These are phyloP conservation scores for Subanguina moxae DNA, from an alignment of 1,140 invertebrate genomes.

Conservation along the genomic window DNA sequence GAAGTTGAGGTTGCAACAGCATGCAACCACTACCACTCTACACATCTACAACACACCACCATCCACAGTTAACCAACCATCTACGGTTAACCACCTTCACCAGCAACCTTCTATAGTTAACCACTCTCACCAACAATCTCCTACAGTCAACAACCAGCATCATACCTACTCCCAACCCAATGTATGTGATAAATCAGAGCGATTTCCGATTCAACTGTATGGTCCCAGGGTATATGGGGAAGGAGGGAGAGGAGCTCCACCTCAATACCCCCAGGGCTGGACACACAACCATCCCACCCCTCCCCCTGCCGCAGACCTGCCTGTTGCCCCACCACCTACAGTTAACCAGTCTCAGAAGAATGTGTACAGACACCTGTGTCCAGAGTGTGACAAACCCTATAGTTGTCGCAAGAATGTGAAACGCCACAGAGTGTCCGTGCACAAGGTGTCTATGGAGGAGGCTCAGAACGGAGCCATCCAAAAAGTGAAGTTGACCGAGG, in stretches of 20 bases:
- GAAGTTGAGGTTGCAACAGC: slow-evolving; percentile 16
- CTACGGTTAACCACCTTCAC: no score
- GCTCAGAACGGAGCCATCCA: slow-evolving; percentile 8
- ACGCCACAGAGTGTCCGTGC: slow-evolving; percentile 45
- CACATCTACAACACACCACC: no score
- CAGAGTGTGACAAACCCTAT: slow-evolving; percentile 42
- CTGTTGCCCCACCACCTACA: background rate
- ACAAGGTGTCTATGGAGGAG: slow-evolving; percentile 42
- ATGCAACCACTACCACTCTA: background rate
- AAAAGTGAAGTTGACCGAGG: slow-evolving; percentile 4
- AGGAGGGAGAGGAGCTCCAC: background rate
- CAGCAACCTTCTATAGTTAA: no score
- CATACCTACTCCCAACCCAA: no score
- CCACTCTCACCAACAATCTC: no score
- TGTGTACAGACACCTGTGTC: slow-evolving; percentile 8
- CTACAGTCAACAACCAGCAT: no score
- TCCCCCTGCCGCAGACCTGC: background rate
- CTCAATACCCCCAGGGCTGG: background rate
- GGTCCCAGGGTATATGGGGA: no score
- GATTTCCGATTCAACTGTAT: no score
- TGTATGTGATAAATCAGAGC: no score
- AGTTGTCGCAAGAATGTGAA: slow-evolving; percentile 53
- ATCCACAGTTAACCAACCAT: no score
- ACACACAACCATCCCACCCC: no score
- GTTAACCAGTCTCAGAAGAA: background rate